These are phyloP conservation scores for Mesoclemmys tuberculata DNA, from an alignment of 2,113 vertebrate genomes.

Conservation along the genomic window DNA sequence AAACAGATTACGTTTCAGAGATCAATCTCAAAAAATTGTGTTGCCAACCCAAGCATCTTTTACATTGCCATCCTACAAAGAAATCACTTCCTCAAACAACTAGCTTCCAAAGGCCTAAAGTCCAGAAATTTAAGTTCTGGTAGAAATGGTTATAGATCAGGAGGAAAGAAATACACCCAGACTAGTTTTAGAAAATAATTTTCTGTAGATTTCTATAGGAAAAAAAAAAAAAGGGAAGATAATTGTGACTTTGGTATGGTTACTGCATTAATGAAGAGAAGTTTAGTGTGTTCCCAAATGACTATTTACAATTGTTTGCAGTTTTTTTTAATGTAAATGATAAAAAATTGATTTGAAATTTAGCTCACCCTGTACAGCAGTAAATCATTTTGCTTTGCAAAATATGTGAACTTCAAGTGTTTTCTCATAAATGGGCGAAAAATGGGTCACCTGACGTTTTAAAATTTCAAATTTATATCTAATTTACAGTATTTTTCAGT, in stretches of 20 bases:
- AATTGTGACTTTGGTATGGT: neutral
- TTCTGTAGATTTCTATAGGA: neutral
- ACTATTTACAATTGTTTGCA: neutral
- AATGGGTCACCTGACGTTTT: neutral
- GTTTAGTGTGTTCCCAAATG: neutral
- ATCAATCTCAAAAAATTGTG: neutral
- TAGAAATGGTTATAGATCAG: neutral
- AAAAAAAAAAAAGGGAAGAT: neutral
- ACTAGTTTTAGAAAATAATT: neutral
- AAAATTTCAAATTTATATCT: conserved; percentile 7
- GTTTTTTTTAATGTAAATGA: neutral
- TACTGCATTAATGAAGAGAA: neutral
- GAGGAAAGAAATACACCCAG: neutral
- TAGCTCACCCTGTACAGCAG: neutral
- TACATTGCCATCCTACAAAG: neutral
- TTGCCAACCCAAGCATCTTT: neutral
- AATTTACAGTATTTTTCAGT: conserved; percentile 56
- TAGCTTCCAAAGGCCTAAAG: neutral
- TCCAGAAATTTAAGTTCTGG: neutral
- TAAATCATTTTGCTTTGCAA: conserved; percentile 10
- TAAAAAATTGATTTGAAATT: neutral
- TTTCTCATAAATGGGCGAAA: neutral
- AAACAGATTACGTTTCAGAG: neutral
- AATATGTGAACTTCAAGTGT: neutral
- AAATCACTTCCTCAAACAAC: neutral